Percentiles rank a stretch among this genome's conserved stretches.
These are phyloP conservation scores for Platycnemis pennipes DNA, from an alignment of 2,888 invertebrate species.

Conservation along the genomic window DNA sequence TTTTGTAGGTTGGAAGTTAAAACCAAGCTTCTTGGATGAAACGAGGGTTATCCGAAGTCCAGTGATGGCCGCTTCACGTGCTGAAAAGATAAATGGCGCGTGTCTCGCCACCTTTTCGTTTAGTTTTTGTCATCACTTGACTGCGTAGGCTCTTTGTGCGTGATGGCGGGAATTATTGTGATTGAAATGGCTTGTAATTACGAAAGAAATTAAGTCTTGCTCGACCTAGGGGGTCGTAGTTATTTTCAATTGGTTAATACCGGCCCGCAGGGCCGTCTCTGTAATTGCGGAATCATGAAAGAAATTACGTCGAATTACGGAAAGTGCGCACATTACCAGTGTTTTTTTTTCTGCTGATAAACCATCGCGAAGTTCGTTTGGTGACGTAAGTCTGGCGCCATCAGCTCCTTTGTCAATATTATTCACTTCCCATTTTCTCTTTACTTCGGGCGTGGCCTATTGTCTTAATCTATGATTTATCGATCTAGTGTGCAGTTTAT, in stretches of 20 bases:
- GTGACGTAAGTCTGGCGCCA: neutral
- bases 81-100: too few species aligned
- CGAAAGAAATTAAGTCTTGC: neutral
- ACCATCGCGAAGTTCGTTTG: neutral
- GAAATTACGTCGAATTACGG: neutral
- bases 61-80: too few species aligned
- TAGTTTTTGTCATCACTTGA: too few species aligned
- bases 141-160: neutral
- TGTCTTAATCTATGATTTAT: neutral
- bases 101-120: too few species aligned
- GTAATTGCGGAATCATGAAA: neutral
- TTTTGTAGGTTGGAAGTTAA: too few species aligned
- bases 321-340: neutral
- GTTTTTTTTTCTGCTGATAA: neutral
- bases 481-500: neutral
- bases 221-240: neutral
- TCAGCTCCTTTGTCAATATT: neutral
- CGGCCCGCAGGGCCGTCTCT: neutral
- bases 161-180: neutral
- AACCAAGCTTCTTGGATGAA: too few species aligned
- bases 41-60: too few species aligned
- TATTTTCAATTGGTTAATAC: neutral
- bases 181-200: neutral
- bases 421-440: neutral
- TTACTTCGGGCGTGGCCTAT: neutral